Percentiles rank a stretch among this genome's conserved stretches.
Conservation (phyloP, 2,113 vertebrate species). For the Colius striatus region DNA sequence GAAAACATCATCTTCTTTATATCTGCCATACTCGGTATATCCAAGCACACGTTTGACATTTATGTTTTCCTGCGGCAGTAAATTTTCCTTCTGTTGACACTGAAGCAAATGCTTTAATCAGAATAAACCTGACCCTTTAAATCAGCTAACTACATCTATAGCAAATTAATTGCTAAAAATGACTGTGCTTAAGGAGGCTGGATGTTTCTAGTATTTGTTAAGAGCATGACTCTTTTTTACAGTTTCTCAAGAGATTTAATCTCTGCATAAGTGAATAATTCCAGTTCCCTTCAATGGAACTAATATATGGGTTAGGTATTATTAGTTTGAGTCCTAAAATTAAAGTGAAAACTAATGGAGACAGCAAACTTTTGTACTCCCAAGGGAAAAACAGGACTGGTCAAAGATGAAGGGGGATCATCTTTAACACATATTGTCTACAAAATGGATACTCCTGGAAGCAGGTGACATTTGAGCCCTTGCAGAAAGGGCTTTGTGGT, state of each 20-base stretch:
- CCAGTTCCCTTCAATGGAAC: neutral
- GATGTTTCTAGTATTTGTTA: constrained; percentile 14
- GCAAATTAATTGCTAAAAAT: constrained; percentile 33
- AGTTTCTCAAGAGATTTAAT: neutral
- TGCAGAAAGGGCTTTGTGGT: neutral
- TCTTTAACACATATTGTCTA: neutral
- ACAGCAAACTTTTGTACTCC: neutral
- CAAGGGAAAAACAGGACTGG: neutral
- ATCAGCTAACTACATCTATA: constrained; percentile 30
- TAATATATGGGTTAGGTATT: neutral
- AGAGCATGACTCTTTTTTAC: neutral
- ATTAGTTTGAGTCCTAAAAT: neutral
- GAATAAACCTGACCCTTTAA: constrained; percentile 59
- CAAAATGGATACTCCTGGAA: neutral
- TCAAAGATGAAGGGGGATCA: neutral
- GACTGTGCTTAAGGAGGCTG: neutral
- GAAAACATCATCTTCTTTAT: constrained; percentile 64
- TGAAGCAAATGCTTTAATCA: constrained; percentile 48
- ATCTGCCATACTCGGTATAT: constrained; percentile 32
- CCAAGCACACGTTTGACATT: constrained; percentile 56
- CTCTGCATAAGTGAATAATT: neutral
- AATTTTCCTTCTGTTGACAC: constrained; percentile 41
- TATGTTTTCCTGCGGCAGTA: constrained; percentile 55
- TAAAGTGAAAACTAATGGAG: neutral
- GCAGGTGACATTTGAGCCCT: neutral